Evolutionary conservation across 2,113 vertebrate species (phyloP), one percentile per base, ranked within the genome.

Genomic region (Anolis sagrei): DNA sequence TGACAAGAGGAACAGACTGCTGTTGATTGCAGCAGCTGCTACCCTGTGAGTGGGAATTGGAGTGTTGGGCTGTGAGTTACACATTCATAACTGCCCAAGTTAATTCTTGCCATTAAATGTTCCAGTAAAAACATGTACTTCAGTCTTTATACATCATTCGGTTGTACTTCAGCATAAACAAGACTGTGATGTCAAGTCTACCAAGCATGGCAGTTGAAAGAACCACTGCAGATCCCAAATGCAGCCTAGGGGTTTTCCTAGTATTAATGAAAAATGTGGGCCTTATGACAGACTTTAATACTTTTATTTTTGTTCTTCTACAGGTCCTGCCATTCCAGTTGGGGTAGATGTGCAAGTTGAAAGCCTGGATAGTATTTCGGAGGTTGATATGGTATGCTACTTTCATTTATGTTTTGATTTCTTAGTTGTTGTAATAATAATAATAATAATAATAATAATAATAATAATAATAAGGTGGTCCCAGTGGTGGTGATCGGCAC

Each of bases 311-410:
- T n/a, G 34, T 93, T 94, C 82, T 93, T 70, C 82, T 85, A 14
- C 95, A 99, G 98, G 98, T 84, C 98, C 98, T 66, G 98, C 98
- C 4, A 98, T 99, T 87, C 98, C 98, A 1, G 98, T 99, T 82
- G 98, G 98, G 3, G 97, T 99, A 84, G 98, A 99, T 89, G 98
- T 98, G 68, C 98, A 99, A 94, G 97, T 99, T 92, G 98, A 99
- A 94, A 99, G 98, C 77, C 94, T 99, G 95, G 98, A 99, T 95
- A 98, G 98, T 92, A 99, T 99, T 95, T 99, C 98, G 29, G 98
- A 99, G 92, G 98, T 99, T 78, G 98, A 99, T 96, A 99, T 99
- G 98, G 98, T 99, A 94, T 0, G 97, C 81, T 84, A 64, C 2
- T 16, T 66, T 78, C 32, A 72, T 34, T 58, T 79, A 32, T 72